Conservation (phyloP, 2,888 invertebrate genomes). For the Eupsilia transversa region DNA sequence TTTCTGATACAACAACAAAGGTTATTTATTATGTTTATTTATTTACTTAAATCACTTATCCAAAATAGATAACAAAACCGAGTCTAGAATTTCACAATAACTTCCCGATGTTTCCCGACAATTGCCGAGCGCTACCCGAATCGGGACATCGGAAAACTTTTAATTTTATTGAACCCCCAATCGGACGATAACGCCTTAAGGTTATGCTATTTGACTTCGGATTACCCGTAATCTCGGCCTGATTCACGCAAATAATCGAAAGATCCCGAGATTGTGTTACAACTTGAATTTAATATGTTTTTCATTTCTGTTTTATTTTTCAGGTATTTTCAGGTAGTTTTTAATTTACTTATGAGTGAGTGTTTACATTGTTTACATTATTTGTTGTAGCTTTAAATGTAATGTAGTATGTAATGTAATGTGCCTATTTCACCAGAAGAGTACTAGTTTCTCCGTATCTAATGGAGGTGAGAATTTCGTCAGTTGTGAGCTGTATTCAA, state of each 20-base stretch:
- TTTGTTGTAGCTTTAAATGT: background rate
- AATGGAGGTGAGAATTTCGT: slow-evolving; percentile 14
- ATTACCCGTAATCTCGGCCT: slow-evolving; percentile 69
- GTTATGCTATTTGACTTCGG: slow-evolving; percentile 68
- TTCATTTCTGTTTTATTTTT: slow-evolving; percentile 5
- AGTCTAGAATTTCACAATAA: slow-evolving; percentile 35
- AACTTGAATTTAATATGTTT: slow-evolving; percentile 40
- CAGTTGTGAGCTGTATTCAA: slow-evolving; percentile 8
- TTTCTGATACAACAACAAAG: background rate
- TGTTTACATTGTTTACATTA: background rate
- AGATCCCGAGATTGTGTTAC: slow-evolving; percentile 37
- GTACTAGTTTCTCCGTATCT: background rate
- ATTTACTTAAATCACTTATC: slow-evolving; percentile 20
- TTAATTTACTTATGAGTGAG: background rate
- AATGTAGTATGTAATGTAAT: no score
- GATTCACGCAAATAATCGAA: slow-evolving; percentile 64
- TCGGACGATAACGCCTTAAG: slow-evolving; percentile 65
- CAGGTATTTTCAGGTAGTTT: background rate
- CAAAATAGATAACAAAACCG: slow-evolving; percentile 30
- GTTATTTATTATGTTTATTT: slow-evolving; percentile 16
- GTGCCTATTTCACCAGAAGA: background rate
- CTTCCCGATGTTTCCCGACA: slow-evolving; percentile 24
- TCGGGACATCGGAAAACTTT: slow-evolving; percentile 70
- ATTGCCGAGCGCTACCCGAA: slow-evolving; percentile 29
- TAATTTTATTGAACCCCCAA: slow-evolving; percentile 75